phyloP scores from a whole-genome alignment of 1,140 invertebrate species.

The Hylaeus anthracinus region DNA sequence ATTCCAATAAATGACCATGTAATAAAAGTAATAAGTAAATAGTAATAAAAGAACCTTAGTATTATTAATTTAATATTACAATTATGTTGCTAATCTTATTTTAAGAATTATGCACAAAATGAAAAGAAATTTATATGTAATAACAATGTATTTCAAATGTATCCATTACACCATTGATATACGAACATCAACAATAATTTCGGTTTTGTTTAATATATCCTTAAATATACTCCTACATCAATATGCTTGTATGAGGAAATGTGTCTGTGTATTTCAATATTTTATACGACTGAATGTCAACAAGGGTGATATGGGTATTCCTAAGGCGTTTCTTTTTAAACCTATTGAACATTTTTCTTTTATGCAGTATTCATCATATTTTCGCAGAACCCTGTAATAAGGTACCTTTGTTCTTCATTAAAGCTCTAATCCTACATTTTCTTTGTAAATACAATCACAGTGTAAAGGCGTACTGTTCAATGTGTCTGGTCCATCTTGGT shows the following conservation, averaged over 20 bases:
- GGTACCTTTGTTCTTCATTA: constrained; percentile 65
- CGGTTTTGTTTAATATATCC: constrained; percentile 53
- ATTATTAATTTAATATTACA: neutral
- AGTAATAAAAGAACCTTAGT: neutral
- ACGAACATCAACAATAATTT: constrained; percentile 77
- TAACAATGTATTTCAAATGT: constrained; percentile 76
- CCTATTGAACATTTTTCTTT: constrained; percentile 27
- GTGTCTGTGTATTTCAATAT: neutral
- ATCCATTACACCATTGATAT: constrained; percentile 74
- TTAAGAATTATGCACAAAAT: neutral
- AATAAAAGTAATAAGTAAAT: no score
- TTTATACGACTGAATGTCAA: neutral
- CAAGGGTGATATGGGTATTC: constrained; percentile 60
- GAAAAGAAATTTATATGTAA: constrained; percentile 64
- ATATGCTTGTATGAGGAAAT: constrained; percentile 55
- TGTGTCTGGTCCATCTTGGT: constrained; percentile 53
- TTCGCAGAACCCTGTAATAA: constrained; percentile 60
- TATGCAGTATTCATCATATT: constrained; percentile 73
- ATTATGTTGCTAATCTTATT: neutral
- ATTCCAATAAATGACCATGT: no score
- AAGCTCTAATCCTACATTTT: constrained; percentile 70
- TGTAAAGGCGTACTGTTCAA: constrained; percentile 70
- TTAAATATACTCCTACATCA: constrained; percentile 71
- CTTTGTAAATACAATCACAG: constrained; percentile 78
- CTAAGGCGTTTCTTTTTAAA: constrained; percentile 59